Conservation (phyloP, 2,113 vertebrate species). For the Vicugna pacos region DNA sequence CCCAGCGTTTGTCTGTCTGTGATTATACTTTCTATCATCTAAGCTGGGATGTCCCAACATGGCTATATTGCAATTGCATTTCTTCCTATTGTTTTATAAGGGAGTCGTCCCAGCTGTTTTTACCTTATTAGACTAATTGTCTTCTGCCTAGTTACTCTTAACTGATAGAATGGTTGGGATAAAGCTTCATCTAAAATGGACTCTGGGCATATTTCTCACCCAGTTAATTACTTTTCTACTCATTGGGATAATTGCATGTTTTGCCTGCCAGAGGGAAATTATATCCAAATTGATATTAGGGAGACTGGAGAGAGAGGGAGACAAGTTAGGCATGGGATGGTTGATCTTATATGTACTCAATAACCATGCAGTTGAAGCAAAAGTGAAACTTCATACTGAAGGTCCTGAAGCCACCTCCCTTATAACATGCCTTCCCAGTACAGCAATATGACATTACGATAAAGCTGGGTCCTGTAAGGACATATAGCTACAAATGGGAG, state of each 20-base stretch:
- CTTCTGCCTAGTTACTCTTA: conserved; percentile 60
- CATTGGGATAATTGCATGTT: conserved; percentile 69
- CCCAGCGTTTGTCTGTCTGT: neutral
- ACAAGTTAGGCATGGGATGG: neutral
- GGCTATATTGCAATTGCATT: neutral
- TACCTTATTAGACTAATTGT: conserved; percentile 43
- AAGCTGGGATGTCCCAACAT: neutral
- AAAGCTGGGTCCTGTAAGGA: neutral
- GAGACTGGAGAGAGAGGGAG: neutral
- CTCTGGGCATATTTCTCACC: conserved; percentile 59
- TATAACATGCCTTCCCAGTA: neutral
- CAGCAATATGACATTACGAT: neutral
- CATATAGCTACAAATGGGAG: neutral
- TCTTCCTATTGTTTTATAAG: neutral
- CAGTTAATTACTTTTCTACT: conserved; percentile 66
- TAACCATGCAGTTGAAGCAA: neutral
- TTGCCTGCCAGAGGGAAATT: conserved; percentile 58
- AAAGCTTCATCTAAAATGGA: conserved; percentile 57
- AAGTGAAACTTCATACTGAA: neutral
- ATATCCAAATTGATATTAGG: conserved; percentile 32
- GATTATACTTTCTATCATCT: neutral
- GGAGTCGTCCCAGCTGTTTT: neutral
- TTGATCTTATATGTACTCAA: neutral
- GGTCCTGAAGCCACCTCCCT: neutral
- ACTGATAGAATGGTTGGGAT: conserved; percentile 60